phyloP scores from a whole-genome alignment of 2,113 vertebrate genomes.

The Cryptotis parvus region DNA sequence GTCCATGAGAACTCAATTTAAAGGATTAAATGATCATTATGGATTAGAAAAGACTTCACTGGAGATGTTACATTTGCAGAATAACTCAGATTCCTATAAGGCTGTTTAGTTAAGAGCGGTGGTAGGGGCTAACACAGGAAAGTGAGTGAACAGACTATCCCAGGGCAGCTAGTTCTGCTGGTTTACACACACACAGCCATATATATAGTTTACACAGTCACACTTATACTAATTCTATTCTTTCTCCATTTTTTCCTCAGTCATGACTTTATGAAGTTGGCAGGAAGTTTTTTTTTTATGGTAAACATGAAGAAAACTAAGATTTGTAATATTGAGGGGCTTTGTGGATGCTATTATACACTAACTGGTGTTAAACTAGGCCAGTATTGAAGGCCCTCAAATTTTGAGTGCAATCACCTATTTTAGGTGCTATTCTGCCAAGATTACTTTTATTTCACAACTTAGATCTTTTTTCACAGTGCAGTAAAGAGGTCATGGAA shows the following conservation, averaged over 20 bases:
- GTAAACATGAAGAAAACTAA: slow-evolving; percentile 26
- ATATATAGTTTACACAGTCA: not conserved
- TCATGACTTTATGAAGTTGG: not conserved
- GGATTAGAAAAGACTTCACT: not conserved
- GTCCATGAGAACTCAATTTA: not conserved
- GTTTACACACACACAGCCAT: not conserved
- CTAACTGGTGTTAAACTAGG: not conserved
- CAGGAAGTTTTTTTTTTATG: not conserved
- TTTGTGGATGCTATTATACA: not conserved
- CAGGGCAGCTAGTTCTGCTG: too few relatives aligned
- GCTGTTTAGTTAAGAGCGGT: not conserved
- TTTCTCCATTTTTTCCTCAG: not conserved
- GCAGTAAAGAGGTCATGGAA: not conserved
- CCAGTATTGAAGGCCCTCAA: not conserved
- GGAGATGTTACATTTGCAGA: not conserved
- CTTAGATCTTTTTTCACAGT: not conserved
- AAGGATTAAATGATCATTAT: not conserved
- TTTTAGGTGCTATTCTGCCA: not conserved
- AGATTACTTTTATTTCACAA: slow-evolving; percentile 19
- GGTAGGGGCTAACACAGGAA: not conserved
- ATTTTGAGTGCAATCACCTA: not conserved
- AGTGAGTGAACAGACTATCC: not conserved
- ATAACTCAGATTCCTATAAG: not conserved
- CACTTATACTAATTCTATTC: not conserved
- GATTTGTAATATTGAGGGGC: not conserved